phyloP scores from a whole-genome alignment of 2,888 invertebrate species.

The Sycophila texana region DNA sequence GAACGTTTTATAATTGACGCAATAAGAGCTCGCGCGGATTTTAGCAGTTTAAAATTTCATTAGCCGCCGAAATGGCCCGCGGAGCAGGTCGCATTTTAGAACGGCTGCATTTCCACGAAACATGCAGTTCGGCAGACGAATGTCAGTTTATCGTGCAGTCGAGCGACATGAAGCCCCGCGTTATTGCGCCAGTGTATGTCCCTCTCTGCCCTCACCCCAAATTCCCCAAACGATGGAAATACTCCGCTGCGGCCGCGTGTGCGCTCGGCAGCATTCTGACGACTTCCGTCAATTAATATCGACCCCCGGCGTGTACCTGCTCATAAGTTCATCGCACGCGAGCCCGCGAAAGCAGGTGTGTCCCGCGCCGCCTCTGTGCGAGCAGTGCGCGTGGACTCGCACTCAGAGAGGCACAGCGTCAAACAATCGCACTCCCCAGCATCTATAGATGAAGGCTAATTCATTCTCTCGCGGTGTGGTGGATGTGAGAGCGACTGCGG shows the following conservation, averaged over 20 bases:
- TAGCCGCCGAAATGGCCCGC: no score
- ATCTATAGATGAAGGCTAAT: no score
- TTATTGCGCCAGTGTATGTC: not conserved
- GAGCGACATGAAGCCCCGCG: not conserved
- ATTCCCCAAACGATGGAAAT: slow-evolving; percentile 26
- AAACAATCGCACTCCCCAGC: no score
- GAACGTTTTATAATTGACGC: no score
- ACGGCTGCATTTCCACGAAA: no score
- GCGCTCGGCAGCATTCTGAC: not conserved
- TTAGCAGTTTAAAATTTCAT: not conserved
- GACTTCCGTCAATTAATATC: slow-evolving; percentile 40
- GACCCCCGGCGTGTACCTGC: not conserved
- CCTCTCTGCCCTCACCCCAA: not conserved
- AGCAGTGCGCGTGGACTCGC: not conserved
- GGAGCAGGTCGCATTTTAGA: no score
- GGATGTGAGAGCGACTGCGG: not conserved
- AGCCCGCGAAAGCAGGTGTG: no score
- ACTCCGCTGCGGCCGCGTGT: not conserved
- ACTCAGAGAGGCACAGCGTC: no score
- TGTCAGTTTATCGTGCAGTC: not conserved
- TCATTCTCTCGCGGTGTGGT: no score
- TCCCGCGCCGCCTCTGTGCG: not conserved
- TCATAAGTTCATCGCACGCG: not conserved
- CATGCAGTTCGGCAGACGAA: no score
- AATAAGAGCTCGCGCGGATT: not conserved